These are phyloP conservation scores for Mizuhopecten yessoensis DNA, from an alignment of 1,140 invertebrate species.

Conservation along the genomic window DNA sequence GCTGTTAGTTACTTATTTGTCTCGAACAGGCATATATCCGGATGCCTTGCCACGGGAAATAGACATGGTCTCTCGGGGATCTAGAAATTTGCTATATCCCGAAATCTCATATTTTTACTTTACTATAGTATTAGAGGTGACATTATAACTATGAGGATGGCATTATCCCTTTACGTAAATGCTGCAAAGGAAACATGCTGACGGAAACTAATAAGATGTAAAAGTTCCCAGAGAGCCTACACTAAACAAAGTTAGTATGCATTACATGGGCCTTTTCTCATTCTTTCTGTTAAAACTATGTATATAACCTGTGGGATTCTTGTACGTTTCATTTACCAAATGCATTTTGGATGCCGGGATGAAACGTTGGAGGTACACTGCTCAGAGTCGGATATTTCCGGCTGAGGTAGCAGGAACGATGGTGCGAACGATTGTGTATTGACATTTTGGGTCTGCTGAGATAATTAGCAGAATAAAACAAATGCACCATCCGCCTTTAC, in stretches of 20 bases:
- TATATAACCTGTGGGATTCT: not conserved
- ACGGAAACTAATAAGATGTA: too few relatives aligned
- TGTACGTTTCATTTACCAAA: slow-evolving; percentile 34
- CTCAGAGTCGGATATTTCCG: not conserved
- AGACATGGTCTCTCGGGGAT: too few relatives aligned
- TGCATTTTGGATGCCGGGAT: not conserved
- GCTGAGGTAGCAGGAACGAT: not conserved
- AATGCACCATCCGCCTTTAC: slow-evolving; percentile 17
- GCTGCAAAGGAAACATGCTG: too few relatives aligned
- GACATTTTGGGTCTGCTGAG: slow-evolving; percentile 30
- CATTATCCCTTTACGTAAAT: too few relatives aligned
- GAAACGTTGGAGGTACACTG: not conserved
- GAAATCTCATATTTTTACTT: too few relatives aligned
- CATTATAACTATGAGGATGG: too few relatives aligned
- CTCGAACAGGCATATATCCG: too few relatives aligned
- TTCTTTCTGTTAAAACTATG: not conserved
- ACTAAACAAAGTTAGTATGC: not conserved
- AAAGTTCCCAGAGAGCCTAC: too few relatives aligned
- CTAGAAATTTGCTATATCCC: too few relatives aligned
- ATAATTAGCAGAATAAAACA: slow-evolving; percentile 40
- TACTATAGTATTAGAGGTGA: too few relatives aligned
- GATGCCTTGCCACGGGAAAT: too few relatives aligned
- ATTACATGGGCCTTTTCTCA: not conserved
- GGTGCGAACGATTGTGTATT: slow-evolving; percentile 20
- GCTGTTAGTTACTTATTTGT: too few relatives aligned